phyloP scores from a whole-genome alignment of 2,113 vertebrate genomes.

The Pleuronectes platessa region DNA sequence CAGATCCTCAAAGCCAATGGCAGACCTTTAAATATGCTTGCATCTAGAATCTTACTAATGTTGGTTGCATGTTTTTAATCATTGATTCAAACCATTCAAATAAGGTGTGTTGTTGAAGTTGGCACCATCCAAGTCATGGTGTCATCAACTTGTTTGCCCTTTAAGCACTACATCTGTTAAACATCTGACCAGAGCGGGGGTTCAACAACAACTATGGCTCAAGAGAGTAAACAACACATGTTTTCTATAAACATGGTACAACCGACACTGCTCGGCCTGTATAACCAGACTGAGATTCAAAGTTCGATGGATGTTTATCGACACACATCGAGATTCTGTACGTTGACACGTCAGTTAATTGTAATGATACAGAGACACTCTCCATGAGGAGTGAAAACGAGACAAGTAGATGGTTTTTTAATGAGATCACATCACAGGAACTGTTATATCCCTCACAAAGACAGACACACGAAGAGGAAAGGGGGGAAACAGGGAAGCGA shows the following conservation, averaged over 20 bases:
- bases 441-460: neutral
- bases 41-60: too few species aligned
- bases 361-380: constrained; percentile 14
- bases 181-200: too few species aligned
- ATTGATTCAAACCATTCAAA: too few species aligned
- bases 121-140: too few species aligned
- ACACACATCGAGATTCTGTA: neutral
- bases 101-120: too few species aligned
- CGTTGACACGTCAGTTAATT: neutral
- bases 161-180: too few species aligned
- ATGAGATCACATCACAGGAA: constrained; percentile 45
- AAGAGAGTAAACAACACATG: too few species aligned
- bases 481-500: neutral
- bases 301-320: constrained; percentile 16
- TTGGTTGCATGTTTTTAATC: too few species aligned
- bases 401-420: constrained; percentile 54
- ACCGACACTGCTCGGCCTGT: neutral
- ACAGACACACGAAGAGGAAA: constrained; percentile 1
- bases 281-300: constrained; percentile 6
- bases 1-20: too few species aligned
- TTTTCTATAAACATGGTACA: neutral
- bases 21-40: too few species aligned
- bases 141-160: too few species aligned
- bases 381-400: constrained; percentile 37
- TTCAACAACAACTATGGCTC: too few species aligned